A percentile compares a stretch with the other conserved stretches of the same genome.
Evolutionary conservation across 2,888 invertebrate genomes (phyloP).

Genomic region (Timema podura): DNA sequence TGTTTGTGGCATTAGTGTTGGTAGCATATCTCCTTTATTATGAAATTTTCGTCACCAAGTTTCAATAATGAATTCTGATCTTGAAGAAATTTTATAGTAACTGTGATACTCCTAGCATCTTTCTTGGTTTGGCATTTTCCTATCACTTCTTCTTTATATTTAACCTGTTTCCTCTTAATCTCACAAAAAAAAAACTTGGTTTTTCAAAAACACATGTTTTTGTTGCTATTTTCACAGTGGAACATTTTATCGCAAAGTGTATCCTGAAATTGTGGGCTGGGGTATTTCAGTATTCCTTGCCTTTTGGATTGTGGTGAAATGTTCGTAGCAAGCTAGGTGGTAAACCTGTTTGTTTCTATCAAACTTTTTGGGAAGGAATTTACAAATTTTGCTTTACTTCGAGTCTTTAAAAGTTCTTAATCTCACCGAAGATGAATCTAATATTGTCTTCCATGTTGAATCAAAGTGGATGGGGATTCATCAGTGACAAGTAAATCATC

Average conservation of each 20-base stretch:
- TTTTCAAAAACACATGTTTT: neutral
- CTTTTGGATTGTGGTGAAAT: neutral
- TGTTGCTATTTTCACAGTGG: slow-evolving; percentile 1
- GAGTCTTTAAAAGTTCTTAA: slow-evolving; percentile 5
- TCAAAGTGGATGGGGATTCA: no score
- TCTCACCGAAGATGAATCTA: neutral
- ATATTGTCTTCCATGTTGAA: neutral
- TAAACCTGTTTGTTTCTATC: neutral
- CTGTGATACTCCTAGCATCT: neutral
- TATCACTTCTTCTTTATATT: neutral
- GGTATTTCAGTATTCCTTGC: neutral
- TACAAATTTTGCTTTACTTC: slow-evolving; percentile 9
- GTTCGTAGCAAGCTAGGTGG: neutral
- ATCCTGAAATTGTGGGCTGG: neutral
- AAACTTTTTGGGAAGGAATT: neutral
- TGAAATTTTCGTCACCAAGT: slow-evolving; percentile 1
- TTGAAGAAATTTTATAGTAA: slow-evolving; percentile 3
- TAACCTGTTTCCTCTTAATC: slow-evolving; percentile 1
- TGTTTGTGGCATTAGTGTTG: slow-evolving; percentile 5
- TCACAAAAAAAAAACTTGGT: neutral
- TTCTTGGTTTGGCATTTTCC: neutral
- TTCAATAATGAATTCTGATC: neutral
- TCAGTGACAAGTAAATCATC: neutral
- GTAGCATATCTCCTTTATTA: slow-evolving; percentile 5
- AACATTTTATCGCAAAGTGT: slow-evolving; percentile 10